Percentiles rank a stretch among this genome's conserved stretches.
These are phyloP conservation scores for Caenorhabditis parvicauda DNA, from an alignment of 2,888 invertebrate genomes.

Conservation along the genomic window DNA sequence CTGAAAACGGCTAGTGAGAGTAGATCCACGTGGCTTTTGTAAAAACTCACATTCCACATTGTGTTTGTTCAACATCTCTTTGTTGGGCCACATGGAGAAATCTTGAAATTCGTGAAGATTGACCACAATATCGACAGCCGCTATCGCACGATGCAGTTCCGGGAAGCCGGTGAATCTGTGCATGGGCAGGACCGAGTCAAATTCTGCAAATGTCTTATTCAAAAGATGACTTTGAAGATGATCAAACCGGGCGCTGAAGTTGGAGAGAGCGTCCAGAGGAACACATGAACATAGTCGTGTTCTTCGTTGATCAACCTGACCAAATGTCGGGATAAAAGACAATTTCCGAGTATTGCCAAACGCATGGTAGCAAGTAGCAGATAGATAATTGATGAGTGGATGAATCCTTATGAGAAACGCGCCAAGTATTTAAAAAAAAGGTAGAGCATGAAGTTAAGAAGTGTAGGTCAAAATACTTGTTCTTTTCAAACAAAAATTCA, in stretches of 20 bases:
- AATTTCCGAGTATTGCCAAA: slow-evolving; percentile 19
- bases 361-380: slow-evolving; percentile 6
- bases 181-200: slow-evolving; percentile 9
- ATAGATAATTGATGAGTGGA: background rate
- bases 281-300: slow-evolving; percentile 18
- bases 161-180: slow-evolving; percentile 14
- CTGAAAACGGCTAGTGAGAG: background rate
- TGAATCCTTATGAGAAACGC: no score
- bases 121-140: slow-evolving; percentile 25
- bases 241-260: slow-evolving; percentile 1
- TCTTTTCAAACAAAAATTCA: no score
- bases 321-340: slow-evolving; percentile 19
- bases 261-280: slow-evolving; percentile 16
- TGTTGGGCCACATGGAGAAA: slow-evolving; percentile 40
- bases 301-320: slow-evolving; percentile 8
- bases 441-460: no score
- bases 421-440: no score
- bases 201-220: slow-evolving; percentile 5
- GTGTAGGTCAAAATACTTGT: no score
- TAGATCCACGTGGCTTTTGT: background rate
- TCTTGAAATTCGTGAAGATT: slow-evolving; percentile 51
- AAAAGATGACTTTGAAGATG: slow-evolving; percentile 2
- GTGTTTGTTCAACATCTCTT: slow-evolving; percentile 24
- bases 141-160: slow-evolving; percentile 17
- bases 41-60: slow-evolving; percentile 44